Percentiles rank a stretch among this genome's conserved stretches.
Evolutionary conservation across 2,113 vertebrate species (phyloP).

Genomic region (Sinocyclocheilus rhinocerous): DNA sequence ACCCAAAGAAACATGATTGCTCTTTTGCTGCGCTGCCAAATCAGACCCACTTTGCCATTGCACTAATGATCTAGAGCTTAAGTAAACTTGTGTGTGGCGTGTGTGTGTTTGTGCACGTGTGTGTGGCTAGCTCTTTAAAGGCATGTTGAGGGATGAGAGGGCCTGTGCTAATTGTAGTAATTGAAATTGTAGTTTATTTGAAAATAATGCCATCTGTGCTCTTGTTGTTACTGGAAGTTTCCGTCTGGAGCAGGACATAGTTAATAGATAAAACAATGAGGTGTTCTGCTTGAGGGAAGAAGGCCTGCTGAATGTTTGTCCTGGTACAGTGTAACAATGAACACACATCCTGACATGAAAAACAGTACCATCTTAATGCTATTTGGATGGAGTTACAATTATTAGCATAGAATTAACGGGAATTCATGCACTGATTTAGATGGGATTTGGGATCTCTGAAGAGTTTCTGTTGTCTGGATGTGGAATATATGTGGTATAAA

Average conservation of each 20-base stretch:
- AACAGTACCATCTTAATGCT: neutral
- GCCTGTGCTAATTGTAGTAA: constrained; percentile 35
- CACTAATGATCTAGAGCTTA: constrained; percentile 71
- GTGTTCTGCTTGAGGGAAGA: neutral
- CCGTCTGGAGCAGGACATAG: neutral
- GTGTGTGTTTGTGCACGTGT: constrained; percentile 23
- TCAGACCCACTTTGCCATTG: constrained; percentile 69
- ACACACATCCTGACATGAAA: neutral
- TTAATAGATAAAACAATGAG: constrained; percentile 9
- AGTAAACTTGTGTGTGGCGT: constrained; percentile 62
- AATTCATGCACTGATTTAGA: neutral
- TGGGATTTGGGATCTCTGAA: neutral
- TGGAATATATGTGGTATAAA: neutral
- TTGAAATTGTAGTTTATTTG: constrained; percentile 40
- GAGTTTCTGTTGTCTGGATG: neutral
- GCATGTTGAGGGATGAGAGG: constrained; percentile 7
- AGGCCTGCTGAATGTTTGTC: neutral
- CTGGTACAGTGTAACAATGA: neutral
- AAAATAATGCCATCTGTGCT: constrained; percentile 41
- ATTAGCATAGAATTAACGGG: neutral
- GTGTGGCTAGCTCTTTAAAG: constrained; percentile 28
- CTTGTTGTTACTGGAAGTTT: constrained; percentile 26
- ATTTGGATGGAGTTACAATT: neutral
- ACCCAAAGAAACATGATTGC: constrained; percentile 75
- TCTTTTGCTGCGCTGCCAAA: constrained; percentile 77